Evolutionary conservation across 2,888 invertebrate genomes (phyloP).

Genomic region (Agriotes lineatus): DNA sequence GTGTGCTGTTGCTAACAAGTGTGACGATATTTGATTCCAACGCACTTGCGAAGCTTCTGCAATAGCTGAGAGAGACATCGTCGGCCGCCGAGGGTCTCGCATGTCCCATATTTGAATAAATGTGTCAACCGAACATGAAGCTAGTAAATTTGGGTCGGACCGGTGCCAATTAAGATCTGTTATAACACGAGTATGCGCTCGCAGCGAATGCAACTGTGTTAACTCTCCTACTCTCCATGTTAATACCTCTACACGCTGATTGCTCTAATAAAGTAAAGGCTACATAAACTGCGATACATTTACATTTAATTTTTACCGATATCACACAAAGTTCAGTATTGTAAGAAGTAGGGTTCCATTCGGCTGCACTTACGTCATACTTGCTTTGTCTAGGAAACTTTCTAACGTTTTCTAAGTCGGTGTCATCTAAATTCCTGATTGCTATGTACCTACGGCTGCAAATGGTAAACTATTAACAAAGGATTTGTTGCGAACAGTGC

Average conservation of each 20-base stretch:
- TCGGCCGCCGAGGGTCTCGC: conserved; percentile 86
- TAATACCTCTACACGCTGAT: conserved; percentile 88
- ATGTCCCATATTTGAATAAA: conserved; percentile 96
- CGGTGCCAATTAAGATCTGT: conserved; percentile 95
- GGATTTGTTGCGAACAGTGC: conserved; percentile 3
- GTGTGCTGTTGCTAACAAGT: conserved; percentile 93
- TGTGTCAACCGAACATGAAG: conserved; percentile 94
- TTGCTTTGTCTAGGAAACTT: conserved; percentile 91
- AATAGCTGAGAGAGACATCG: conserved; percentile 87
- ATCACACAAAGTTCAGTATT: conserved; percentile 88
- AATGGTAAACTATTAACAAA: conserved; percentile 39
- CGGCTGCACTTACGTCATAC: conserved; percentile 92
- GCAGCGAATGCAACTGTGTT: conserved; percentile 78
- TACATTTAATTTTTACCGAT: conserved; percentile 73
- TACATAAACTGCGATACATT: too few relatives aligned
- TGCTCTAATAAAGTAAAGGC: conserved; percentile 73
- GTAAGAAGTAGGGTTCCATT: conserved; percentile 88
- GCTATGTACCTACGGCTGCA: conserved; percentile 81
- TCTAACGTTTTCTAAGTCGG: conserved; percentile 75
- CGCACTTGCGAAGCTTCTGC: conserved; percentile 94
- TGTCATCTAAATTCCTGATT: conserved; percentile 81
- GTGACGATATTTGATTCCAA: conserved; percentile 88
- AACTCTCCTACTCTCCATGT: conserved; percentile 82
- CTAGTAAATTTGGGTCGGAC: conserved; percentile 79
- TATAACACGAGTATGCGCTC: conserved; percentile 87